Base-by-base conservation (phyloP, 2,888 invertebrate species). In the Entomobrya proxima region DNA sequence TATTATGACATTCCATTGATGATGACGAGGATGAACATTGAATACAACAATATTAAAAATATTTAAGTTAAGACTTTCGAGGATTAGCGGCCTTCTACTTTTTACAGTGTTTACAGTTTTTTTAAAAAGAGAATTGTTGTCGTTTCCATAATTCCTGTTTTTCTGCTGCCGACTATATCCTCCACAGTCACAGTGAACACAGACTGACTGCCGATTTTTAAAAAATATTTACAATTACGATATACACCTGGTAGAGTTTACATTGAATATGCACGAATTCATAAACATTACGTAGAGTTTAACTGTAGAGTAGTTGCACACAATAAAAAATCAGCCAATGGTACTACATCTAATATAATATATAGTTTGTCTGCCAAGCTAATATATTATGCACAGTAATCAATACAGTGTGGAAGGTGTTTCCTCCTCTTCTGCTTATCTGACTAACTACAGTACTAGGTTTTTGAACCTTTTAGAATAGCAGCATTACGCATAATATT, bases 121-220 rank as follows among this genome's bases (percentile, higher is more conserved):
- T 32, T 35, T 64, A 11, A 55, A 24, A 27, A 11, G 13, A 58
- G 64, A 64, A 37, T 64, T 27, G 18, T 27, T n/a, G 30, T 50
- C 40, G 47, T 55, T 75, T 52, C 9, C 37, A 18, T 52, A 21
- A n/a, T 64, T 18, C 5, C 32, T 35, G 35, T 44, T 74, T 2
- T 47, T 30, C 32, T 77, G 79, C 79, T 79, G 84, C 84, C 77
- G 27, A 58, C 75, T 72, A 30, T 40, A 58, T 81, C 81, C 86
- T 81, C 76, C 81, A 86, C 86, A 86, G 86, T 86, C 86, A 81
- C 69, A 81, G 80, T 86, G 86, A 86, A 86, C 86, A 86, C 86
- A 86, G 86, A 86, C 86, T 86, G 80, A 81, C 86, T 86, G 86
- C 86, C 86, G 61, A n/a, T 76, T 50, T 52, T 74, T 21, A 15